phyloP scores from a whole-genome alignment of 2,113 vertebrate genomes.

The Ceuthmochares aereus region DNA sequence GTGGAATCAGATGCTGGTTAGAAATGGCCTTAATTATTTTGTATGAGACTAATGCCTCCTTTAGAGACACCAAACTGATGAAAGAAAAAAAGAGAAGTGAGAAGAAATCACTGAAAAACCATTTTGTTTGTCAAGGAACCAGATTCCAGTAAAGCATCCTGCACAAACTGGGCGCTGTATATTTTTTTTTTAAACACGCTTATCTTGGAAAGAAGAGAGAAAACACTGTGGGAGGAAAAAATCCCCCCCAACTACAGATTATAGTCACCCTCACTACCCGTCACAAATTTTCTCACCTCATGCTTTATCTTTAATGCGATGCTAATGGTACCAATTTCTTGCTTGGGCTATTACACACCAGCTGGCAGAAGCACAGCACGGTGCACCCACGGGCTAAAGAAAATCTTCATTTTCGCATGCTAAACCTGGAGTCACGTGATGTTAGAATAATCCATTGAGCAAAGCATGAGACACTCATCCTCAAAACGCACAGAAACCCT shows the following conservation, averaged over 20 bases:
- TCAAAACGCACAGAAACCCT: not conserved
- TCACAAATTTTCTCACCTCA: not conserved
- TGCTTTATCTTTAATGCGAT: constrained; percentile 5
- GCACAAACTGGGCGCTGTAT: not conserved
- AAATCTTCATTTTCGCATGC: not conserved
- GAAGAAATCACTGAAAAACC: rapidly evolving
- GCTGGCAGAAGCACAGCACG: constrained; percentile 12
- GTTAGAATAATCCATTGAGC: not conserved
- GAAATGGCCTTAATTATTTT: not conserved
- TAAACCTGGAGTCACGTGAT: not conserved
- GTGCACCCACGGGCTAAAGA: not conserved
- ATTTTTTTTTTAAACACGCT: not conserved
- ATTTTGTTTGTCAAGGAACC: not conserved
- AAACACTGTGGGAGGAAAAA: not conserved
- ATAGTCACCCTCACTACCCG: not conserved
- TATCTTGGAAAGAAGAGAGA: not conserved
- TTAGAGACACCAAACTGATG: not conserved
- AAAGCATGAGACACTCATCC: not conserved
- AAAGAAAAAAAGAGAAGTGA: not conserved
- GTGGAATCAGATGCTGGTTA: not conserved
- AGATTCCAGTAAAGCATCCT: not conserved
- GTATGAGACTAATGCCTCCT: not conserved
- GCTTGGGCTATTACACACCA: not conserved
- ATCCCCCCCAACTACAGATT: not conserved
- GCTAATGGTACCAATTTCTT: not conserved